Evolutionary conservation across 2,797 vertebrate species (phyloP).

Genomic region (Glyptemys insculpta): DNA sequence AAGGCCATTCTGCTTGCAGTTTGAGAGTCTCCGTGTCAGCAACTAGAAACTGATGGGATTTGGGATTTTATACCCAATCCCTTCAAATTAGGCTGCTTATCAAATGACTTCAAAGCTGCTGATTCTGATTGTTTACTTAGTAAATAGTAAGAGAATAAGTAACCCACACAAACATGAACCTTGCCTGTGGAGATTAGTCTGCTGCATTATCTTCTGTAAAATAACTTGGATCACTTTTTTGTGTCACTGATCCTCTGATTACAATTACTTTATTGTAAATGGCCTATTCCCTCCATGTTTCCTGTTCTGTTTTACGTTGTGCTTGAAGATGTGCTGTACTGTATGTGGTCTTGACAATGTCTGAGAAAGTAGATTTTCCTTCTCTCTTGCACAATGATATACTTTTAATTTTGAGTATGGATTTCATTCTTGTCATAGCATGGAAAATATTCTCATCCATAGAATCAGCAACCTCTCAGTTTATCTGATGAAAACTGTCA

Average conservation of each 20-base stretch:
- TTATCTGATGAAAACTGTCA: not conserved
- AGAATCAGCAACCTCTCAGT: not conserved
- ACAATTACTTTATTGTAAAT: not conserved
- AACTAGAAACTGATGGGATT: not conserved
- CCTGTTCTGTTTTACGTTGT: not conserved
- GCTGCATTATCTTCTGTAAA: slow-evolving; percentile 17
- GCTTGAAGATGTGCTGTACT: not conserved
- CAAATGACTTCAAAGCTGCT: slow-evolving; percentile 75
- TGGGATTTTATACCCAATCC: slow-evolving; percentile 76
- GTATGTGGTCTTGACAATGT: not conserved
- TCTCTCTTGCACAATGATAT: not conserved
- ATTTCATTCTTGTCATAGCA: not conserved
- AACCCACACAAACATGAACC: slow-evolving; percentile 83
- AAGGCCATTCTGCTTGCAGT: slow-evolving; percentile 80
- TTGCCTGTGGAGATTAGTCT: slow-evolving; percentile 76
- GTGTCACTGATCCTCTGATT: not conserved
- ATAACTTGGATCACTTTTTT: not conserved
- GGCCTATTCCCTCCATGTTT: not conserved
- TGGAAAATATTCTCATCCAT: not conserved
- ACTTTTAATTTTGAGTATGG: not conserved
- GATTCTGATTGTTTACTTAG: slow-evolving; percentile 80
- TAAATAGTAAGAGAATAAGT: slow-evolving; percentile 85
- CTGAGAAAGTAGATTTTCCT: not conserved
- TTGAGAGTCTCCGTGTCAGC: slow-evolving; percentile 2
- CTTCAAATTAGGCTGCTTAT: slow-evolving; percentile 61